A percentile compares a stretch with the other conserved stretches of the same genome.
phyloP scores from a whole-genome alignment of 1,140 invertebrate genomes.

The Drosophila guanche region DNA sequence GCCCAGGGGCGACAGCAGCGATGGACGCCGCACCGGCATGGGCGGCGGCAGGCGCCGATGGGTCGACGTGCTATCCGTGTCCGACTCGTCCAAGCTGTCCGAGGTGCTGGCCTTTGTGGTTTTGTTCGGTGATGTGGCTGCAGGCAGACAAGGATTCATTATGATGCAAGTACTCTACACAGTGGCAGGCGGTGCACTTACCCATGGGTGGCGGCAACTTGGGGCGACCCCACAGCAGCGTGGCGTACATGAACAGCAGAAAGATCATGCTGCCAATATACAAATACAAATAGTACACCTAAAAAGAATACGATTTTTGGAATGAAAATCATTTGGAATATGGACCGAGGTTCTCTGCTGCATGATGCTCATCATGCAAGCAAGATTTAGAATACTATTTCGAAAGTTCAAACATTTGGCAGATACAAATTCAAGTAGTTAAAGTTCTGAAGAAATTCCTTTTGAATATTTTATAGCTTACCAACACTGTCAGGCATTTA shows the following conservation, averaged over 20 bases:
- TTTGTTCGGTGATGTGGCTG: constrained; percentile 70
- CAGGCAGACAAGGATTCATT: background rate
- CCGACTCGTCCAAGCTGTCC: constrained; percentile 85
- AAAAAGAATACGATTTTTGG: constrained; percentile 27
- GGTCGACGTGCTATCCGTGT: constrained; percentile 84
- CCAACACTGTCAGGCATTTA: too few relatives aligned
- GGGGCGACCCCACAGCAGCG: constrained; percentile 87
- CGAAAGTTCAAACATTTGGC: too few relatives aligned
- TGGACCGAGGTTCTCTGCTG: too few relatives aligned
- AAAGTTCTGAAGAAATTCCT: too few relatives aligned
- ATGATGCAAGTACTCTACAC: background rate
- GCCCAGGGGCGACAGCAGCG: constrained; percentile 80
- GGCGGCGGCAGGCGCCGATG: constrained; percentile 83
- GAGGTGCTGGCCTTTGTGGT: constrained; percentile 63
- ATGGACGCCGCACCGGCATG: constrained; percentile 83
- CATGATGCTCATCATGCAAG: too few relatives aligned
- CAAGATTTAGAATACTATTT: too few relatives aligned
- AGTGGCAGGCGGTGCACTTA: constrained; percentile 25
- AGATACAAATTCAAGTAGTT: too few relatives aligned
- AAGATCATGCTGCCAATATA: constrained; percentile 96
- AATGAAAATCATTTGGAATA: constrained; percentile 10
- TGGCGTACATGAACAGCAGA: constrained; percentile 92
- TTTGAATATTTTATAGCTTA: too few relatives aligned
- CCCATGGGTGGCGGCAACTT: constrained; percentile 78
- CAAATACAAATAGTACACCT: constrained; percentile 94